A percentile compares a stretch with the other conserved stretches of the same genome.
Conservation (phyloP, 2,113 vertebrate genomes). For the Heterotis niloticus region DNA sequence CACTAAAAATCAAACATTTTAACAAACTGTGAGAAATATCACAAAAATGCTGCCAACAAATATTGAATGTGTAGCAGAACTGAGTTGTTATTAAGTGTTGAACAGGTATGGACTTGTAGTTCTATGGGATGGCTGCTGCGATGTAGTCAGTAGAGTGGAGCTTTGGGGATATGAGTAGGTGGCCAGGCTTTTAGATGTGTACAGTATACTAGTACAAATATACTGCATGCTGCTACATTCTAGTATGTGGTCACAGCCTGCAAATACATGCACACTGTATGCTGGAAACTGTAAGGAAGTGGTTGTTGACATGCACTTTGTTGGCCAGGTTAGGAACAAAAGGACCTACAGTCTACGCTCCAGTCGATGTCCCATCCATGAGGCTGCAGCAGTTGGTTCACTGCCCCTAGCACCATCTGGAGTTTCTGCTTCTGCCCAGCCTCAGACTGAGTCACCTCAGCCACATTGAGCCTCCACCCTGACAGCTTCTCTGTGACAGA, state of each 20-base stretch:
- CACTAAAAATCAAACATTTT: no score
- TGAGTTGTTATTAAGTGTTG: no score
- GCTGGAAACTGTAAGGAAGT: neutral
- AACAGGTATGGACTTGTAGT: no score
- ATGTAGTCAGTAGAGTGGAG: neutral
- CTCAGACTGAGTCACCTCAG: conserved; percentile 93
- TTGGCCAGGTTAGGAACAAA: no score
- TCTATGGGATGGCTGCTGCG: neutral
- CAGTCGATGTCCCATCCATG: conserved; percentile 84
- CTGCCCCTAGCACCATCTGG: conserved; percentile 86
- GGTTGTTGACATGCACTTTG: neutral
- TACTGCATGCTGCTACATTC: neutral
- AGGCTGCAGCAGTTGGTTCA: conserved; percentile 85
- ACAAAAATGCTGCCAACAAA: no score
- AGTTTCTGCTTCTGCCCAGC: conserved; percentile 93
- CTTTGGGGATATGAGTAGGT: neutral
- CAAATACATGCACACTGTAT: neutral
- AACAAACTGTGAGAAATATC: no score
- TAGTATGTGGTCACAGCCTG: no score
- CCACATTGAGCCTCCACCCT: conserved; percentile 84
- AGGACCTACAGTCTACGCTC: conserved; percentile 85
- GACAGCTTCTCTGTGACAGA: conserved; percentile 78
- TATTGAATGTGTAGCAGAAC: no score
- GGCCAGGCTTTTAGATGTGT: no score
- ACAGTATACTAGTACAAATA: no score